Conservation (phyloP, 53 echinoderm and acorn worm genomes). For the Henricia sp. region DNA sequence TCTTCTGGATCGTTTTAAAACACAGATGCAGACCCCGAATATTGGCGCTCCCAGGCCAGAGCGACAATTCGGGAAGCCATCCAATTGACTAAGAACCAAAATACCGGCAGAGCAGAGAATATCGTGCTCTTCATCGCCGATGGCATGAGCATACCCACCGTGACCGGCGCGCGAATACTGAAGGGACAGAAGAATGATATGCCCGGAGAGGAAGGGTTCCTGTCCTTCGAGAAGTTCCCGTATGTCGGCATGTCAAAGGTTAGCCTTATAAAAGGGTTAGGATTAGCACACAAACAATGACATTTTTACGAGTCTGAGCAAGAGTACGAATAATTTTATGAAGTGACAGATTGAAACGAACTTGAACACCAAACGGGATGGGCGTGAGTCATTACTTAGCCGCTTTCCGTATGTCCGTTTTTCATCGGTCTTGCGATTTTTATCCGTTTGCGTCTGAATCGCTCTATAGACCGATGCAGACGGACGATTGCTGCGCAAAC, state of each 20-base stretch:
- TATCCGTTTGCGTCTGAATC: no score
- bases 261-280: no score
- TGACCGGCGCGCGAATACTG: conserved; percentile 21
- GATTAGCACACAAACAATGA: no score
- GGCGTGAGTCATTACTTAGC: no score
- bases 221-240: conserved; percentile 48
- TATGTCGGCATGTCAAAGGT: conserved; percentile 45
- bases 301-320: no score
- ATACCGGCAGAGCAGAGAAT: conserved; percentile 4
- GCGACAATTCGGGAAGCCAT: background rate
- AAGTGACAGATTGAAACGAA: no score
- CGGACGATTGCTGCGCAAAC: no score
- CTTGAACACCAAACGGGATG: no score
- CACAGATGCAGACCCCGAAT: conserved; percentile 22
- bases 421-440: no score
- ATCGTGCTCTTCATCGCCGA: conserved; percentile 43
- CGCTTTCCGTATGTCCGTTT: no score
- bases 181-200: conserved; percentile 35
- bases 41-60: conserved; percentile 23
- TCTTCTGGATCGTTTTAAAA: background rate
- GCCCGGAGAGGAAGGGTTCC: conserved; percentile 41
- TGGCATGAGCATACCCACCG: conserved; percentile 47
- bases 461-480: no score
- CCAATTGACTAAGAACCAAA: background rate
- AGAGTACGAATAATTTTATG: no score